Evolutionary conservation across 2,113 vertebrate species (phyloP).

Genomic region (Kryptolebias marmoratus): DNA sequence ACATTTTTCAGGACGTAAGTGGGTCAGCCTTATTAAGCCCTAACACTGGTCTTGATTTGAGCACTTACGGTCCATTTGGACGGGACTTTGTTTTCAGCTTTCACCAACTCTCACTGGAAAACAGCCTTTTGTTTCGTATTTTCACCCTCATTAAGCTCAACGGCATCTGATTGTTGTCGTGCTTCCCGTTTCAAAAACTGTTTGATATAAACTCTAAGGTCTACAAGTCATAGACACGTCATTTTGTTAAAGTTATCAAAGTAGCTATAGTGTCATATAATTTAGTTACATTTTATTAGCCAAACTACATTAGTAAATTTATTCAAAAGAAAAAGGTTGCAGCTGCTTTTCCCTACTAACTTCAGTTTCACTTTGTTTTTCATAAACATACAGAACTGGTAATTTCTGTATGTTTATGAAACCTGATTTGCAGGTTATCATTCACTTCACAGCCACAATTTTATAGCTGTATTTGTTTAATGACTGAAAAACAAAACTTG

Average conservation of each 20-base stretch:
- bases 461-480: too few relatives aligned
- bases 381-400: too few relatives aligned
- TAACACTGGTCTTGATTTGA: slow-evolving; percentile 40
- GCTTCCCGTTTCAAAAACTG: neutral
- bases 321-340: too few relatives aligned
- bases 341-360: too few relatives aligned
- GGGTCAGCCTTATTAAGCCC: slow-evolving; percentile 66
- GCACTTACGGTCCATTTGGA: slow-evolving; percentile 32
- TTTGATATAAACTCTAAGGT: neutral
- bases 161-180: neutral
- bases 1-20: slow-evolving; percentile 28
- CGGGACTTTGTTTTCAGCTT: slow-evolving; percentile 24
- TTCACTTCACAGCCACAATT: neutral
- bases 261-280: too few relatives aligned
- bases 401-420: too few relatives aligned
- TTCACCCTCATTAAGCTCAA: neutral
- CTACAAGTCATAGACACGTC: neutral
- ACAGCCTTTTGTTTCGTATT: neutral
- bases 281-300: too few relatives aligned
- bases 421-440: neutral
- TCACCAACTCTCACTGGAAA: slow-evolving; percentile 9
- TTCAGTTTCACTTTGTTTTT: too few relatives aligned
- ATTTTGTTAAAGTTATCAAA: neutral
- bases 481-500: too few relatives aligned
- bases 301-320: too few relatives aligned